Evolutionary conservation across 2,797 vertebrate species (phyloP), one percentile per base, ranked within the genome.

Genomic region (Echiichthys vipera): DNA sequence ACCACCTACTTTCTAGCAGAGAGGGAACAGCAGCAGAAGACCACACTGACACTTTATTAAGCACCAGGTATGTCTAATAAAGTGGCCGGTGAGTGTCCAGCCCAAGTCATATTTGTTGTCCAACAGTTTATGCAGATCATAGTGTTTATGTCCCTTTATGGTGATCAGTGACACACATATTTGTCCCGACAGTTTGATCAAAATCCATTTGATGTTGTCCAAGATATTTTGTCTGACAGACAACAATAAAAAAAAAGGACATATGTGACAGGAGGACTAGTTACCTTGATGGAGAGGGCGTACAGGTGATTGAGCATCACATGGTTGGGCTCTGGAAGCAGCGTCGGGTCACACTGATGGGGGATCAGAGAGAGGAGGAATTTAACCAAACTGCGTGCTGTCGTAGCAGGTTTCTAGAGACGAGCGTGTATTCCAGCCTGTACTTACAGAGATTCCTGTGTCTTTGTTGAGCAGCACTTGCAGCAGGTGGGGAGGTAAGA

Each of bases 391-490:
- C 17, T 18, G 4, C 12, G 9, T 3, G 22, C 11, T 22, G 24
- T 4, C 0, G 2, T 7, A 11, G 27, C 50, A 25, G 1, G 17
- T 37, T 54, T 57, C 10, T 14, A 42, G 18, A 71, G 15, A 30
- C 0, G 1, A 32, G 8, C 17, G 2, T n/a, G n/a, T 36, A 36
- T 36, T 53, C 7, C 50, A 43, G 36, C 11, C 5, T 4, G 17
- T 5, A 96, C 97, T 96, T 91, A 99, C 98, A 32, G 97, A 99
- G 83, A 99, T 87, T 2, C 96, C 96, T 0, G 97, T 99, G 94
- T 99, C 97, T 94, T 99, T 99, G 85, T 99, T 99, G 69, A 99
- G 96, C 87, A 99, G 96, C 86, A 99, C 98, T 89, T 99, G 98
- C 45, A 99, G 92, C 77, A 99, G 94, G 81, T 99, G 98, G 0